phyloP scores from a whole-genome alignment of 2,888 invertebrate genomes.

The Camponotus fellah region DNA sequence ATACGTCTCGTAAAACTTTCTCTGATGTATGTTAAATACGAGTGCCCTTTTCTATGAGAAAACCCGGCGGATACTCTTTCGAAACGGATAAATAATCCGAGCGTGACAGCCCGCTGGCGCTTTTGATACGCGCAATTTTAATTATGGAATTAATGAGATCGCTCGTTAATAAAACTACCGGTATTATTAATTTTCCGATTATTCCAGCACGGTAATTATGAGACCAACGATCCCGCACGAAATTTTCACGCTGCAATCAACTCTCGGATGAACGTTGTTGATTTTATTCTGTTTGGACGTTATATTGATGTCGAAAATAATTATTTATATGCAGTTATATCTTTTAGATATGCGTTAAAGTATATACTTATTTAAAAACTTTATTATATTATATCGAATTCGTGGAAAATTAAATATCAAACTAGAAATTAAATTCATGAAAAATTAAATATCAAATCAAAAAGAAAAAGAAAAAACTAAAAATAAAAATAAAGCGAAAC shows the following conservation, averaged over 20 bases:
- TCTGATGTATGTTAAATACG: constrained; percentile 40
- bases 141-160: constrained; percentile 52
- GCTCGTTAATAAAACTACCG: constrained; percentile 53
- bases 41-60: neutral
- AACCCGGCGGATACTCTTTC: constrained; percentile 11
- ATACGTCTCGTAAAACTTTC: constrained; percentile 38
- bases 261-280: constrained; percentile 15
- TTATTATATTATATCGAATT: neutral
- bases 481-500: no score
- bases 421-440: no score
- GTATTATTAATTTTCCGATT: constrained; percentile 52
- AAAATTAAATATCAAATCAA: no score
- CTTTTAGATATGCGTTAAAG: neutral
- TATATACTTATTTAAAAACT: neutral
- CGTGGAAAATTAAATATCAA: neutral
- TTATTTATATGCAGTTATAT: neutral
- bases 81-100: constrained; percentile 46
- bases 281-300: constrained; percentile 9
- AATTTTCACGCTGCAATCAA: constrained; percentile 41
- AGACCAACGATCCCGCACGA: constrained; percentile 7
- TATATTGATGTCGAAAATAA: neutral
- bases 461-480: no score
- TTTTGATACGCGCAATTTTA: constrained; percentile 52
- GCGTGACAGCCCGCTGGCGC: constrained; percentile 33
- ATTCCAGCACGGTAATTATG: constrained; percentile 41